Conservation (phyloP, 2,888 invertebrate species). For the Theretra japonica region DNA sequence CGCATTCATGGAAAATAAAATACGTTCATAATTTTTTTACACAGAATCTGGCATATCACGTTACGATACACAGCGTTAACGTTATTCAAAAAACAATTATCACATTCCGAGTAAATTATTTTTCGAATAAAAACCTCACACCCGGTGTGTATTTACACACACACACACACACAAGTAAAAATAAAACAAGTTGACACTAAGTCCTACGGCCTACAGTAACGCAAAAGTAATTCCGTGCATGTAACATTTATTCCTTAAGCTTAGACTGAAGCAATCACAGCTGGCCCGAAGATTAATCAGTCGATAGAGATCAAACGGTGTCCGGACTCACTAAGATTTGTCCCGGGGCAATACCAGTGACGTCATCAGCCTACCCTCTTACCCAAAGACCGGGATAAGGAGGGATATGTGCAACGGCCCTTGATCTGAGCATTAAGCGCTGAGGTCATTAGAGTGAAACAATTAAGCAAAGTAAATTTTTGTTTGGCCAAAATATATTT, state of each 20-base stretch:
- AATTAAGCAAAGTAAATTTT: neutral
- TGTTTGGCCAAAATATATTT: neutral
- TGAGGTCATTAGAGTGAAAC: neutral
- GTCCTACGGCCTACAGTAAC: neutral
- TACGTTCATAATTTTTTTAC: too few relatives aligned
- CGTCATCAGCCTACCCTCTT: constrained; percentile 3
- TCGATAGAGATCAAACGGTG: constrained; percentile 31
- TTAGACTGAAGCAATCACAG: constrained; percentile 14
- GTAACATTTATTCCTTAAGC: constrained; percentile 5
- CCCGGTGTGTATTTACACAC: neutral
- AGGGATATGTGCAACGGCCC: constrained; percentile 22
- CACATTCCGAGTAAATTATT: too few relatives aligned
- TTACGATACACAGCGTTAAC: too few relatives aligned
- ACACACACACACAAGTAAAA: neutral
- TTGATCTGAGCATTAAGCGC: neutral
- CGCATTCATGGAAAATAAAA: too few relatives aligned
- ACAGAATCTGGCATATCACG: too few relatives aligned
- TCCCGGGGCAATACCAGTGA: constrained; percentile 5
- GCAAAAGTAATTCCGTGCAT: constrained; percentile 2
- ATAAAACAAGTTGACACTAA: neutral
- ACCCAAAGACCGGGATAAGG: constrained; percentile 13
- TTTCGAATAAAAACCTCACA: too few relatives aligned
- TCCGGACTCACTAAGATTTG: constrained; percentile 16
- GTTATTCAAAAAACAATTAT: too few relatives aligned
- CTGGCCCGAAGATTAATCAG: constrained; percentile 30